Base-by-base conservation (phyloP, 2,113 vertebrate genomes). In the Hydropotes inermis region DNA sequence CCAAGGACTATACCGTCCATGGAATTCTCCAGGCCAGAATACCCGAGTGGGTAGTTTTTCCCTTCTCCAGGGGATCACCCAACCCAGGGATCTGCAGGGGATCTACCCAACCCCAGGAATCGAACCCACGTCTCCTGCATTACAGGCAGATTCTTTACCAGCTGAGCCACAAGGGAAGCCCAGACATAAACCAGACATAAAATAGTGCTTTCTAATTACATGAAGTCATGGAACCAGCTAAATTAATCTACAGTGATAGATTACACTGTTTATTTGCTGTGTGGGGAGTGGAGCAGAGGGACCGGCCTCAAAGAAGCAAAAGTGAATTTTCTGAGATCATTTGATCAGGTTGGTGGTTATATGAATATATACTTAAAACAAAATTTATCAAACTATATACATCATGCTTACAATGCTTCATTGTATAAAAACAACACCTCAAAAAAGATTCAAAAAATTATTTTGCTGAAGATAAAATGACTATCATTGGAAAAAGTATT, bases 301-400 rank as follows among this genome's bases (percentile, higher is more conserved):
- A 45, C 17, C 76, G 21, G 82, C 33, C 36, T 45, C 54, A 60
- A 86, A 95, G 64, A 19, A 88, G 45, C 27, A 81, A 81, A 97
- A 76, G 10, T 17, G 43, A 94, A 86, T 91, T 96, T 94, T 81
- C 93, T 78, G 33, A 13, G 19, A 54, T 91, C 23, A 95, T 27
- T 45, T 61, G 28, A 83, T 21, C 55, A 4, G 6, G 39, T 91
- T 91, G 39, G 19, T 86, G 64, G 47, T 50, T 95, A 78, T 12
- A 15, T 27, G 6, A 39, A 43, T 39, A 57, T 25, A 85, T 16
- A 89, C 70, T 84, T 50, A 91, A 89, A 95, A 93, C 28, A 91
- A 86, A 95, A 92, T 16, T 67, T 90, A 95, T 60, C 43, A 54
- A 84, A 81, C 54, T 47, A 23, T 52, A 79, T 76, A 43, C 39